Evolutionary conservation across 2,888 invertebrate species (phyloP).

Genomic region (Tipula confusa): DNA sequence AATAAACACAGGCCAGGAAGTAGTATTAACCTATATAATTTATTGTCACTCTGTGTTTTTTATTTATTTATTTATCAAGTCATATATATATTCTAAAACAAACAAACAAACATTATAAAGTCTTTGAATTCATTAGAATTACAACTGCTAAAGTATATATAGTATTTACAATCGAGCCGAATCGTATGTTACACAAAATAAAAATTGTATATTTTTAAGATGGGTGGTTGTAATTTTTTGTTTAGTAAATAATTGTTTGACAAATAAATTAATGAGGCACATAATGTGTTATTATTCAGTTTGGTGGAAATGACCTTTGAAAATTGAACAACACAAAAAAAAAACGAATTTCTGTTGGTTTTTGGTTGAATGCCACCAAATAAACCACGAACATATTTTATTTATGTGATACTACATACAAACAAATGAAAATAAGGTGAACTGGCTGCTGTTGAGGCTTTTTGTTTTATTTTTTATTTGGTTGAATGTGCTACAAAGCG

Average conservation of each 20-base stretch:
- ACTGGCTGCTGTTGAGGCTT: neutral
- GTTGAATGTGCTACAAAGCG: too few relatives aligned
- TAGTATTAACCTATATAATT: neutral
- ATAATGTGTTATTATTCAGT: neutral
- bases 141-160: neutral
- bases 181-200: neutral
- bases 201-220: too few relatives aligned
- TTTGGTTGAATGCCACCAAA: neutral
- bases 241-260: neutral
- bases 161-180: neutral
- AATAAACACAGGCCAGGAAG: neutral
- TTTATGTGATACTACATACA: neutral
- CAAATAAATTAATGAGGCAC: neutral
- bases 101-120: neutral
- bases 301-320: conserved; percentile 7
- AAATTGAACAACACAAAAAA: neutral
- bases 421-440: neutral
- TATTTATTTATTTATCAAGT: neutral
- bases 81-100: neutral
- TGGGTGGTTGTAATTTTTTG: neutral
- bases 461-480: neutral
- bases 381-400: neutral
- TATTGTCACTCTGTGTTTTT: neutral
- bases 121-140: neutral
- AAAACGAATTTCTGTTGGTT: neutral